A percentile compares a stretch with the other conserved stretches of the same genome.
phyloP scores from a whole-genome alignment of 1,140 invertebrate genomes.

The Plectus sambesii region DNA sequence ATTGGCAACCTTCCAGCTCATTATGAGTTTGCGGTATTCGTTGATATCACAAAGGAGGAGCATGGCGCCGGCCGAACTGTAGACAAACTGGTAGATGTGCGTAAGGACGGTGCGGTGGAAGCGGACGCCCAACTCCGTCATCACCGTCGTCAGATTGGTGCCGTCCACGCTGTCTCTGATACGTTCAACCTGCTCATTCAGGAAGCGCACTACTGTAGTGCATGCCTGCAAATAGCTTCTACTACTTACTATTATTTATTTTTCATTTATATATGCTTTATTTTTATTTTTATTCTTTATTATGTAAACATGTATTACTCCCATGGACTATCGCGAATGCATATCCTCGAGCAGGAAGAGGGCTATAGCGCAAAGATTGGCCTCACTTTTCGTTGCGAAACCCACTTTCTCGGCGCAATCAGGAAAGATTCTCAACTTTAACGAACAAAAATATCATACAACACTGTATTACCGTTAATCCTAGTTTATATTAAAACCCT shows the following conservation, averaged over 20 bases:
- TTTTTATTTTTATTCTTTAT: too few species aligned
- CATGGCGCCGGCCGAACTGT: slow-evolving; percentile 91
- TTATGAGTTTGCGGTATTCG: slow-evolving; percentile 75
- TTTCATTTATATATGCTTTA: too few species aligned
- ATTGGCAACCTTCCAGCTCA: too few species aligned
- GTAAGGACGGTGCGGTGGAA: slow-evolving; percentile 89
- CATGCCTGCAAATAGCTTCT: slow-evolving; percentile 67
- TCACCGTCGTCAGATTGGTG: slow-evolving; percentile 72
- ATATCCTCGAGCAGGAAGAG: too few species aligned
- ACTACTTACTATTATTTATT: too few species aligned
- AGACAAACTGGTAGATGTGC: slow-evolving; percentile 85
- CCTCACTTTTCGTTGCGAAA: too few species aligned
- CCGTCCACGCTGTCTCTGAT: slow-evolving; percentile 78
- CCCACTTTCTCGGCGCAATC: too few species aligned
- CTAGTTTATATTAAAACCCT: background rate
- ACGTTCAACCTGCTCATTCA: slow-evolving; percentile 62
- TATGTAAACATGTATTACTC: too few species aligned
- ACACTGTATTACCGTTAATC: slow-evolving; percentile 12
- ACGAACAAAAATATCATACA: too few species aligned
- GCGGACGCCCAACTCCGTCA: slow-evolving; percentile 74
- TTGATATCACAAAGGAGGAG: slow-evolving; percentile 94
- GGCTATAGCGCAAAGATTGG: too few species aligned
- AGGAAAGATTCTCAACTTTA: too few species aligned
- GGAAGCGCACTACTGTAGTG: slow-evolving; percentile 68
- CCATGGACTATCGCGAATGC: too few species aligned